Percentiles rank a stretch among this genome's conserved stretches.
These are phyloP conservation scores for Gulo gulo DNA, from an alignment of 2,113 vertebrate species.

Conservation along the genomic window DNA sequence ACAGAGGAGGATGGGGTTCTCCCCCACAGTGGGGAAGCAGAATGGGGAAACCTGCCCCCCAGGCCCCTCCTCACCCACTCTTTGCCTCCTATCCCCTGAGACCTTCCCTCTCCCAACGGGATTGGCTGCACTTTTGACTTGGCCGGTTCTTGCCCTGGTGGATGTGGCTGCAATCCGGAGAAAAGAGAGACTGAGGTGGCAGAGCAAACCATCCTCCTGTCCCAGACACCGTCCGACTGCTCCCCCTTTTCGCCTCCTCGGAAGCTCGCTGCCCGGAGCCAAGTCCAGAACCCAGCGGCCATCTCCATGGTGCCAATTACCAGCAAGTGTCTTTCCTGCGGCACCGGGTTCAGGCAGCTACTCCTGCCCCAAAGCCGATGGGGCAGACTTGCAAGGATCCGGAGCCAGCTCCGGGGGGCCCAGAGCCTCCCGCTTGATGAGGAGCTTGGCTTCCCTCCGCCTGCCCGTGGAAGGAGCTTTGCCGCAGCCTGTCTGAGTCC, in stretches of 20 bases:
- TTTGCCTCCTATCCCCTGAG: slow-evolving; percentile 66
- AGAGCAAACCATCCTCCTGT: slow-evolving; percentile 29
- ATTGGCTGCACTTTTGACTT: slow-evolving; percentile 74
- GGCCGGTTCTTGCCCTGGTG: slow-evolving; percentile 63
- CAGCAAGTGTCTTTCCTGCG: slow-evolving; percentile 95
- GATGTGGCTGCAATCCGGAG: slow-evolving; percentile 25
- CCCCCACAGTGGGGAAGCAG: slow-evolving; percentile 55
- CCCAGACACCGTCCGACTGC: slow-evolving; percentile 8
- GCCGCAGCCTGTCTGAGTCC: slow-evolving; percentile 65
- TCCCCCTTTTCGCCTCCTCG: slow-evolving; percentile 50
- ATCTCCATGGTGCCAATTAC: slow-evolving; percentile 91
- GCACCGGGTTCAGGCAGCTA: slow-evolving; percentile 86
- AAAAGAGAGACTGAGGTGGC: slow-evolving; percentile 56
- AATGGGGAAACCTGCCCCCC: slow-evolving; percentile 65
- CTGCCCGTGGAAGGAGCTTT: slow-evolving; percentile 64
- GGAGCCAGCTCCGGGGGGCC: slow-evolving; percentile 74
- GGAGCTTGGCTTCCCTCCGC: slow-evolving; percentile 75
- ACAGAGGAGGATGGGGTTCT: slow-evolving; percentile 63
- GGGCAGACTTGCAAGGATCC: slow-evolving; percentile 77
- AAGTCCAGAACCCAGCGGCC: slow-evolving; percentile 74
- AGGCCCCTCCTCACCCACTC: slow-evolving; percentile 62
- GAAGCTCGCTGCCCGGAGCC: slow-evolving; percentile 73
- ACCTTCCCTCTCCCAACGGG: slow-evolving; percentile 68
- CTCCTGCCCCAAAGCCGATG: slow-evolving; percentile 62
- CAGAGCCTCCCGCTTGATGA: slow-evolving; percentile 66